phyloP scores from a whole-genome alignment of 2,113 vertebrate species.

The Laticauda laticaudata region DNA sequence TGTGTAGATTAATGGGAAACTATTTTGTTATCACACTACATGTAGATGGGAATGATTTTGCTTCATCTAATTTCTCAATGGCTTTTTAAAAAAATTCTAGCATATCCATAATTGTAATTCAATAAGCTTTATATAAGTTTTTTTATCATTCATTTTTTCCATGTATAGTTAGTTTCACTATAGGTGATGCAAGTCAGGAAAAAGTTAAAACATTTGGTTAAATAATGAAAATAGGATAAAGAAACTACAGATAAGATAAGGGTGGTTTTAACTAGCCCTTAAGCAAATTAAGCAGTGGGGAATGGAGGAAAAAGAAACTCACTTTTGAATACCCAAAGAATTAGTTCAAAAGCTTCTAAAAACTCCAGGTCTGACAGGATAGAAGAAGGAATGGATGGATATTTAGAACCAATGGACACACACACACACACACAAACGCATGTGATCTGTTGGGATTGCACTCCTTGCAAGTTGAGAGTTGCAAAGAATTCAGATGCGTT shows the following conservation, averaged over 20 bases:
- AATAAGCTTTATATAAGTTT: background rate
- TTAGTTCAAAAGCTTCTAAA: background rate
- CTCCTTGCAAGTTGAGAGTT: too few relatives aligned
- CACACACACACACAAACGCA: background rate
- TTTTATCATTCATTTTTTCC: background rate
- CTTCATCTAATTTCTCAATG: background rate
- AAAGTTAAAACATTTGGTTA: background rate
- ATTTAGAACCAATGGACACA: too few relatives aligned
- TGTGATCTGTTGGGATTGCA: background rate
- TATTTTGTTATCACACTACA: background rate
- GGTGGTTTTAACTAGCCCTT: background rate
- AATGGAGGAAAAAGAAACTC: background rate
- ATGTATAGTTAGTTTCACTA: background rate
- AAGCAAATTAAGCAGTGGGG: background rate
- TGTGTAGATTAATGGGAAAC: background rate
- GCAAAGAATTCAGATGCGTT: background rate
- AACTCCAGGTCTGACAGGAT: too few relatives aligned
- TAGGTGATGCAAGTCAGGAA: background rate
- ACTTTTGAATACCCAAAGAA: background rate
- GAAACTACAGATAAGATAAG: background rate
- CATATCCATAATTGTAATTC: background rate
- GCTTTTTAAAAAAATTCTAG: background rate
- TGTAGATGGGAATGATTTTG: background rate
- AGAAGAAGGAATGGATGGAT: background rate
- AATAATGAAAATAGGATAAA: background rate